phyloP scores from a whole-genome alignment of 2,797 vertebrate species.

The Aulostomus chinensis region DNA sequence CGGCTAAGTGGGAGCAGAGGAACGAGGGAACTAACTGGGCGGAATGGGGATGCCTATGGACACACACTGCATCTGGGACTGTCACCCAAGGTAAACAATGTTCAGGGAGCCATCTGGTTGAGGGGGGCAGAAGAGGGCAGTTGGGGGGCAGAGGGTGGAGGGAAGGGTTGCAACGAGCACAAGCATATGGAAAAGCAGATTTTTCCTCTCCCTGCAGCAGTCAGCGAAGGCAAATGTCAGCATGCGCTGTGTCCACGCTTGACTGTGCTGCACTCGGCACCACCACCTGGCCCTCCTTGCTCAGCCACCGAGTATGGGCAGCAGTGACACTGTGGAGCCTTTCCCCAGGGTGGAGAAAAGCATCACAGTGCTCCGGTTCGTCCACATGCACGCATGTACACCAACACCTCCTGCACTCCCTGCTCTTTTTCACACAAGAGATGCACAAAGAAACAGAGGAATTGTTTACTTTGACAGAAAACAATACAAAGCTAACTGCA shows the following conservation, averaged over 20 bases:
- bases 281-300: conserved; percentile 99
- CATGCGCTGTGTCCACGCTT: conserved; percentile 90
- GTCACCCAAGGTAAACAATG: conserved; percentile 97
- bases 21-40: conserved; percentile 64
- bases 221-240: conserved; percentile 92
- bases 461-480: conserved; percentile 19
- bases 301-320: conserved; percentile 96
- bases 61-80: conserved; percentile 90
- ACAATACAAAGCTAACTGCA: not conserved
- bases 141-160: conserved; percentile 78
- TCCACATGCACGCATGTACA: conserved; percentile 58
- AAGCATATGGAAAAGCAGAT: conserved; percentile 99
- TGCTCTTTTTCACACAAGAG: conserved; percentile 65
- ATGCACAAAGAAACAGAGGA: conserved; percentile 23
- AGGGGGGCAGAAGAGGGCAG: conserved; percentile 70
- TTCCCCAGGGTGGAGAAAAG: conserved; percentile 86
- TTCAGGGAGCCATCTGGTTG: conserved; percentile 97
- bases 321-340: conserved; percentile 88
- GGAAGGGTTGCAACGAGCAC: conserved; percentile 85
- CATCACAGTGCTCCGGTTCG: conserved; percentile 71
- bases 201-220: conserved; percentile 97
- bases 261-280: conserved; percentile 91
- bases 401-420: conserved; percentile 63
- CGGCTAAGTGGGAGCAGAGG: conserved; percentile 57
- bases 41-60: conserved; percentile 76